Evolutionary conservation across 2,888 invertebrate species (phyloP), one percentile per base, ranked within the genome.

Genomic region (Electrophaes corylata): DNA sequence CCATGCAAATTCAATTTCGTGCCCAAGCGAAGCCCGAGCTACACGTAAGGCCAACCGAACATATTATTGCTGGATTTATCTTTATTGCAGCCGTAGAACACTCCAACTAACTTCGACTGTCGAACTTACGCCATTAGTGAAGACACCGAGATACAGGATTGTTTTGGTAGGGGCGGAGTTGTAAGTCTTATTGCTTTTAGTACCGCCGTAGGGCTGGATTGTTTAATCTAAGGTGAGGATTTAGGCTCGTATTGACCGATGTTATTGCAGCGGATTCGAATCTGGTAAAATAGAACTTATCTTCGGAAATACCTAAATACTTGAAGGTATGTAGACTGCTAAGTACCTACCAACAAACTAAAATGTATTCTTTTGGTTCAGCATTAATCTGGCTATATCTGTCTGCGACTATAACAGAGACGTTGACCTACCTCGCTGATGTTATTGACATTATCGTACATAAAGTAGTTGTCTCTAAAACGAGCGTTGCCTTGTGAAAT

Each of bases 21-120:
- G 84, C 86, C 88, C 88, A 84, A 84, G 81, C 84, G 81, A 88
- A 84, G 85, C 67, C 65, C 54, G 47, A 62, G 58, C 83, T 81
- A 81, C 86, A 90, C 88, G 83, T 89, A 88, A 90, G 89, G 88
- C 88, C 84, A 86, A 83, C 86, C 82, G 85, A 85, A 89, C 90
- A 88, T 91, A 88, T 91, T 91, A 91, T 91, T 88, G 88, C 86
- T 87, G 91, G 91, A 91, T 91, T 91, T 91, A 91, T 91, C 88
- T 91, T 91, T 91, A 91, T 91, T 89, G 91, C 89, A 83, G 84
- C 84, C 82, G 87, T 89, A 87, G 87, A 91, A 86, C 90, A 90
- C 88, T 90, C 86, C 80, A 89, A 90, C 86, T 89, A 89, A 91
- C 85, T 90, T 91, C 88, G 89, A 86, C 88, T 89, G 91, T 90